These are phyloP conservation scores for Agrochola lota DNA, from an alignment of 2,888 invertebrate species.

Conservation along the genomic window DNA sequence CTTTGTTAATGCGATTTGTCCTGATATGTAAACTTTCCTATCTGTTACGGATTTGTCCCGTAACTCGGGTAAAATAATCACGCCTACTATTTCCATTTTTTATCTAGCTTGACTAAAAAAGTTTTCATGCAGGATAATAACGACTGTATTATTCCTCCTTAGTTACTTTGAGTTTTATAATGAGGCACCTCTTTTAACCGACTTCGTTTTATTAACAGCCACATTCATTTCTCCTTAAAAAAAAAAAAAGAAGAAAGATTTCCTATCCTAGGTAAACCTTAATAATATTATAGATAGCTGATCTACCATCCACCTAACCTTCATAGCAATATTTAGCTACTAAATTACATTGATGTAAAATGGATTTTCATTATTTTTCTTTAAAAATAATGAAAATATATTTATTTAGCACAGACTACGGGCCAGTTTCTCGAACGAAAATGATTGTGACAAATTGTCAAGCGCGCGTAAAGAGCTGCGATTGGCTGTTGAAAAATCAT, in stretches of 20 bases:
- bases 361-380: too few relatives aligned
- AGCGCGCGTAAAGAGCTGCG: neutral
- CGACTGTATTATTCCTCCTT: neutral
- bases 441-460: neutral
- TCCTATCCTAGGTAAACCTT: neutral
- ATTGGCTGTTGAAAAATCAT: neutral
- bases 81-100: neutral
- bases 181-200: neutral
- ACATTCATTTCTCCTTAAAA: neutral
- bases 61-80: slow-evolving; percentile 7
- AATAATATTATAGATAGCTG: neutral
- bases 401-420: neutral
- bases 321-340: neutral
- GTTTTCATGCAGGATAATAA: neutral
- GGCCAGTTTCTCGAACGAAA: neutral
- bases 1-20: slow-evolving; percentile 34
- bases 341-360: neutral
- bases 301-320: neutral
- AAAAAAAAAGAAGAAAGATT: neutral
- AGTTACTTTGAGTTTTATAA: neutral
- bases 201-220: neutral
- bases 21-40: slow-evolving; percentile 27
- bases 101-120: neutral
- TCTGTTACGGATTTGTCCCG: slow-evolving; percentile 12
- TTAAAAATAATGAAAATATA: neutral